Base-by-base conservation (phyloP, 2,797 vertebrate genomes). In the Channallabes apus region DNA sequence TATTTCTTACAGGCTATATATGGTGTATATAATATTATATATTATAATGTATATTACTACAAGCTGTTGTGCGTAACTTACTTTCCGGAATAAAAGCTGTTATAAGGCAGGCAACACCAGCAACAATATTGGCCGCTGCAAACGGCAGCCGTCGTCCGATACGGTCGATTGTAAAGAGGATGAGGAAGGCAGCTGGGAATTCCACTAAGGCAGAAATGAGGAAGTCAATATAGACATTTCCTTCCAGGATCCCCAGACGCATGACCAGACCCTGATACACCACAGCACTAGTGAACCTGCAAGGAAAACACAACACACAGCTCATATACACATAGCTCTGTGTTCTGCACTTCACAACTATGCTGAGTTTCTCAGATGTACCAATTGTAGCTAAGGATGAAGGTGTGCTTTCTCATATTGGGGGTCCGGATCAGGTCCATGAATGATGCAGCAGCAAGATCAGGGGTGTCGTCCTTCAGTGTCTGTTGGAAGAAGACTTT, bases 251-350 rank as follows among this genome's bases (percentile, higher is more conserved):
- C 0, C 98, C 98, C 75, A 99, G 91, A 51, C 97, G 96, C 97
- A 99, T 97, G 88, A 99, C 94, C 17, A 99, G 94, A 8, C 98
- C 98, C 90, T 99, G 98, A 87, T 99, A 99, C 1, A 99, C 96
- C 87, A 99, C 94, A 0, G 97, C 97, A 12, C 96, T 97, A 69
- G 97, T 96, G 90, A 99, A 99, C 98, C 98, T 99, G 82, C 5
- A n/a, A 46, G 32, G 67, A 46, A 88, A 82, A 24, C 32, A 41
- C 2, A 68, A 24, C 32, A 41, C 2, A 68, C 12, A 27, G 29
- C 38, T 58, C n/a, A n/a, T n/a, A 77, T n/a, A 35, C 11, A 64
- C 51, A 65, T 20, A 18, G 17, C 24, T n/a, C 38, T n/a, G 32
- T 65, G 4, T 61, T 20, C 35, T 69, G 17, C 11, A 24, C 8